phyloP scores from a whole-genome alignment of 2,113 vertebrate genomes.

The Pseudorhombus dupliciocellatus region DNA sequence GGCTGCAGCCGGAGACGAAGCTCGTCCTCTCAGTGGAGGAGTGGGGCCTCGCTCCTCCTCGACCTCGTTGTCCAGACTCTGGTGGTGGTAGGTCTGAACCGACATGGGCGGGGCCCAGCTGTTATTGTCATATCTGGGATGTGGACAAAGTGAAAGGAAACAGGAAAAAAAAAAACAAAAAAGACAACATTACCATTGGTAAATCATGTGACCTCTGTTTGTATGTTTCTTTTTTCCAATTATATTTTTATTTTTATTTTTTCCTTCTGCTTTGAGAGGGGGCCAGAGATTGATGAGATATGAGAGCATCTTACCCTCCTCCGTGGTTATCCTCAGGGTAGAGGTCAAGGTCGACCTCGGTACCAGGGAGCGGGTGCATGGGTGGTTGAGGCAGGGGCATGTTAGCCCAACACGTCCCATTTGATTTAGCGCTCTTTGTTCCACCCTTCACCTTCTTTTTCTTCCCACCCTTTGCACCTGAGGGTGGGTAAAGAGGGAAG shows the following conservation, averaged over 20 bases:
- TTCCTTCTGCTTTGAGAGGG: slow-evolving; percentile 11
- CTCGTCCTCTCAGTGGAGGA: slow-evolving; percentile 92
- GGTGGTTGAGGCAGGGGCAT: slow-evolving; percentile 94
- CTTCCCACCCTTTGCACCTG: slow-evolving; percentile 95
- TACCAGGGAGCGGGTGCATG: slow-evolving; percentile 93
- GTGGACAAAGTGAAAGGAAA: not conserved
- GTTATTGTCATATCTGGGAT: slow-evolving; percentile 89
- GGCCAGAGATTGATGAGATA: slow-evolving; percentile 50
- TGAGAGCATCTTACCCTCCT: slow-evolving; percentile 83
- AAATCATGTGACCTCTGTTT: slow-evolving; percentile 31
- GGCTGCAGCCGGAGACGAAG: slow-evolving; percentile 88
- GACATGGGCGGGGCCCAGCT: slow-evolving; percentile 92
- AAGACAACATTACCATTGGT: too few species aligned
- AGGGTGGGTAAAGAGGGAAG: slow-evolving; percentile 18
- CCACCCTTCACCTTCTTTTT: slow-evolving; percentile 96
- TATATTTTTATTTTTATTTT: slow-evolving; percentile 30
- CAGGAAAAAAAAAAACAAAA: too few species aligned
- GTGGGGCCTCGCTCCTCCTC: slow-evolving; percentile 93
- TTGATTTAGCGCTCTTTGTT: slow-evolving; percentile 90
- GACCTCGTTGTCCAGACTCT: slow-evolving; percentile 90
- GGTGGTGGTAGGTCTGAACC: slow-evolving; percentile 92
- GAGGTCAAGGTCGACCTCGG: slow-evolving; percentile 93
- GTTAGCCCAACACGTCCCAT: slow-evolving; percentile 93
- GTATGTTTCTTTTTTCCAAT: slow-evolving; percentile 4
- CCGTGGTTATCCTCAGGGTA: slow-evolving; percentile 89